A percentile compares a stretch with the other conserved stretches of the same genome.
Conservation (phyloP, 2,888 invertebrate genomes). For the Philaethria dido region DNA sequence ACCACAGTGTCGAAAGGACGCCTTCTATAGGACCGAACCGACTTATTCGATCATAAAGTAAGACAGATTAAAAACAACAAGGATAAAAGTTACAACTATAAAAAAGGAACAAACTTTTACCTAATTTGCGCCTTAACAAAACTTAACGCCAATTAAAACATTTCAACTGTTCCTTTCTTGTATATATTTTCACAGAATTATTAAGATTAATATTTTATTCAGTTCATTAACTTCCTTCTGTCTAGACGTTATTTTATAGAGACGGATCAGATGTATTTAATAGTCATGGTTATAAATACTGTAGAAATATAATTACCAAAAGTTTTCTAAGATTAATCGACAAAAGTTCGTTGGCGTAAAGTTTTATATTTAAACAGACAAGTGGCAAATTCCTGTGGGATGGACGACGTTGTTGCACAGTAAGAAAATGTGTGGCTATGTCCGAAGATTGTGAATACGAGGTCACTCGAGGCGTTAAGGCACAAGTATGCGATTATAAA, state of each 20-base stretch:
- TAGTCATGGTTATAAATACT: constrained; percentile 7
- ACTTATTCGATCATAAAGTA: too few relatives aligned
- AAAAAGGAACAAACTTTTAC: too few relatives aligned
- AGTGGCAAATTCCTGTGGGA: neutral
- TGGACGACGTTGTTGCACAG: neutral
- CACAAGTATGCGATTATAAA: too few relatives aligned
- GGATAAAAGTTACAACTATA: too few relatives aligned
- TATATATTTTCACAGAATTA: neutral
- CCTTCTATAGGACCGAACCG: too few relatives aligned
- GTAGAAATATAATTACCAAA: constrained; percentile 10
- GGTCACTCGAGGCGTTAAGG: too few relatives aligned
- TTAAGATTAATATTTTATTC: neutral
- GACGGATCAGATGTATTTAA: constrained; percentile 10
- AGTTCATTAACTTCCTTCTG: constrained; percentile 16
- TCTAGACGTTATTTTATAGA: constrained; percentile 14
- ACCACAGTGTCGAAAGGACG: too few relatives aligned
- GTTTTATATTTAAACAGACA: neutral
- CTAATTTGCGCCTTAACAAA: too few relatives aligned
- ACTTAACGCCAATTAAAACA: neutral
- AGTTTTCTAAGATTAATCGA: constrained; percentile 16
- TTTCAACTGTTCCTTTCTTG: neutral
- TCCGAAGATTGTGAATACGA: too few relatives aligned
- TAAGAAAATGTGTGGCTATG: neutral
- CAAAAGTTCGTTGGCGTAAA: constrained; percentile 8
- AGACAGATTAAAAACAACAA: too few relatives aligned